A percentile compares a stretch with the other conserved stretches of the same genome.
Conservation (phyloP, 2,113 vertebrate genomes). For the Sebastes fasciatus region DNA sequence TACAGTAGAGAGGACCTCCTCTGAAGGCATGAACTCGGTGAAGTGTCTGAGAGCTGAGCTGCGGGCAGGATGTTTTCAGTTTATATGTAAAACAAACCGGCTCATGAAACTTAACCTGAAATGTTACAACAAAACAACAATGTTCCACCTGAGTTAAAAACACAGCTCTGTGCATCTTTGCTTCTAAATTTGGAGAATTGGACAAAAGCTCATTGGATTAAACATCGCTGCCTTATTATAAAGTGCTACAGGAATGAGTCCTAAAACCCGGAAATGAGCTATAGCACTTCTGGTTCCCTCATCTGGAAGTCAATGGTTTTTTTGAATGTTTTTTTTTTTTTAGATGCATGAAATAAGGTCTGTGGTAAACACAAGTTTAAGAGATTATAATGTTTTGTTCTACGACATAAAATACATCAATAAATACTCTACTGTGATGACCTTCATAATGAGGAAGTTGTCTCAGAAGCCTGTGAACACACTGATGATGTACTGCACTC, state of each 20-base stretch:
- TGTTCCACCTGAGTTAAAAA: neutral
- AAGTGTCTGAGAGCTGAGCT: slow-evolving; percentile 14
- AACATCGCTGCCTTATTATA: slow-evolving; percentile 10
- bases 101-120: slow-evolving; percentile 11
- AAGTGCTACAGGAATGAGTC: too few species aligned
- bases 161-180: neutral
- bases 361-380: too few species aligned
- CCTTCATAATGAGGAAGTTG: slow-evolving; percentile 23
- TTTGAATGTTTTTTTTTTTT: too few species aligned
- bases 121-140: slow-evolving; percentile 6
- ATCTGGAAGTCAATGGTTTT: too few species aligned
- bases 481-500: neutral
- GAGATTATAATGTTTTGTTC: too few species aligned
- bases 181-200: neutral
- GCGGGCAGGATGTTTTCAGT: slow-evolving; percentile 42
- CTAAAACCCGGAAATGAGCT: too few species aligned
- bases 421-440: neutral
- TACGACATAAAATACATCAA: too few species aligned
- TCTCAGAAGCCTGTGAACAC: neutral
- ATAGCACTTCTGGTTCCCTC: too few species aligned
- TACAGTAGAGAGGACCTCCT: neutral
- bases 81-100: slow-evolving; percentile 51
- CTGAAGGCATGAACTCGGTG: neutral
- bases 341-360: too few species aligned
- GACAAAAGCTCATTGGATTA: slow-evolving; percentile 8